Base-by-base conservation (phyloP, 2,113 vertebrate species). In the Cranoglanis bouderius region DNA sequence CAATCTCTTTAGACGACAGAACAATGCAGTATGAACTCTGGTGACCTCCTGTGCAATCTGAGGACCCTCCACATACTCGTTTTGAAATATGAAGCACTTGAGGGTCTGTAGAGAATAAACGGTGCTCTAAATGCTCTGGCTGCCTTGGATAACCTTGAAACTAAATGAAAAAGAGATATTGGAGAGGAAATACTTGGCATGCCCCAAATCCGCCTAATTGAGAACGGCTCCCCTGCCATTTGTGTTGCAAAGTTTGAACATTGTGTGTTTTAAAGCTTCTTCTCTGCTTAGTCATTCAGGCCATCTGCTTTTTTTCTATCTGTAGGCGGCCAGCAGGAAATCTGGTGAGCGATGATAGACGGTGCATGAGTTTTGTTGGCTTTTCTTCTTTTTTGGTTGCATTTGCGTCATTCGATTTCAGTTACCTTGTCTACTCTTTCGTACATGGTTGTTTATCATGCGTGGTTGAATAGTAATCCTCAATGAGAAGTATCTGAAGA, bases 101-200 rank as follows among this genome's bases (percentile, higher is more conserved):
- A 26, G 85, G 43, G 72, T 51, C 40, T 19, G 5, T 13, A 24
- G 35, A 84, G 57, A 87, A 83, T 18, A 70, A 89, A 82, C 65
- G 40, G 21, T 51, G 55, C 40, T 43, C 24, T 85, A 51, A 74
- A 57, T 78, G 74, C 24, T 49, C 72, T 70, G 29, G 61, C 26
- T 81, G 57, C 74, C 87, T 89, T 57, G n/a, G 38, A 24, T 83
- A 86, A 91, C 86, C 90, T 91, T 89, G 85, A 88, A 70, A 29
- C 55, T 67, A 74, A 84, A 49, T 78, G 43, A 61, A 77, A 40
- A 57, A 26, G 65, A 59, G 51, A 53, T 59, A 78, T 46, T 61
- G 2, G 18, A 35, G 32, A 75, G 67, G 83, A 84, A 70, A 59
- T 85, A 63, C 82, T 65, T 87, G 67, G 40, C 57, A 29, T 83